These are phyloP conservation scores for Arctopsyche grandis DNA, from an alignment of 1,140 invertebrate species.

Conservation along the genomic window DNA sequence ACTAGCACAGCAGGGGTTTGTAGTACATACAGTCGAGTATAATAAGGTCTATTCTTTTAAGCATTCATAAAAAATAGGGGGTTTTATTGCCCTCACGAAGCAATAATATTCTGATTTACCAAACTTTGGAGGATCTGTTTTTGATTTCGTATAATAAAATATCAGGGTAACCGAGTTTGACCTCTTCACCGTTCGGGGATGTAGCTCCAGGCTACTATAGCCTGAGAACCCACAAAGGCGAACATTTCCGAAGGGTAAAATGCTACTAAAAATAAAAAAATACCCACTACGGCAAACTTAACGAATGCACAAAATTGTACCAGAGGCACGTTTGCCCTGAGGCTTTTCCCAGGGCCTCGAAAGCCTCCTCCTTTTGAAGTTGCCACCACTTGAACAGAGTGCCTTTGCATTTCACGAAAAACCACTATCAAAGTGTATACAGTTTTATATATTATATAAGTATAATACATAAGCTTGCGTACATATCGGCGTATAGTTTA, in stretches of 20 bases:
- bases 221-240: constrained; percentile 38
- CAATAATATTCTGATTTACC: neutral
- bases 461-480: neutral
- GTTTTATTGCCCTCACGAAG: neutral
- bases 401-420: neutral
- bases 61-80: too few species aligned
- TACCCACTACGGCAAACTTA: constrained; percentile 17
- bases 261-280: constrained; percentile 36
- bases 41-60: too few species aligned
- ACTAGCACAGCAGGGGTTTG: too few species aligned
- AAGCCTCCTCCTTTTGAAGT: constrained; percentile 28
- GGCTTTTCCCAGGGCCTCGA: constrained; percentile 28
- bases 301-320: constrained; percentile 43
- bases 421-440: neutral
- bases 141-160: constrained; percentile 6
- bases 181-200: constrained; percentile 28
- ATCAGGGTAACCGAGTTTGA: constrained; percentile 2
- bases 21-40: too few species aligned
- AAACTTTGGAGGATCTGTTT: neutral
- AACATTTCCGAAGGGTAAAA: constrained; percentile 36
- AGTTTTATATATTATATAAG: neutral
- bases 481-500: neutral
- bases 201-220: constrained; percentile 27
- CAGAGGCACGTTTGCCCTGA: constrained; percentile 42
- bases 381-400: neutral